A percentile compares a stretch with the other conserved stretches of the same genome.
Conservation (phyloP, 1,140 invertebrate species). For the Aphelinus atriplicis region DNA sequence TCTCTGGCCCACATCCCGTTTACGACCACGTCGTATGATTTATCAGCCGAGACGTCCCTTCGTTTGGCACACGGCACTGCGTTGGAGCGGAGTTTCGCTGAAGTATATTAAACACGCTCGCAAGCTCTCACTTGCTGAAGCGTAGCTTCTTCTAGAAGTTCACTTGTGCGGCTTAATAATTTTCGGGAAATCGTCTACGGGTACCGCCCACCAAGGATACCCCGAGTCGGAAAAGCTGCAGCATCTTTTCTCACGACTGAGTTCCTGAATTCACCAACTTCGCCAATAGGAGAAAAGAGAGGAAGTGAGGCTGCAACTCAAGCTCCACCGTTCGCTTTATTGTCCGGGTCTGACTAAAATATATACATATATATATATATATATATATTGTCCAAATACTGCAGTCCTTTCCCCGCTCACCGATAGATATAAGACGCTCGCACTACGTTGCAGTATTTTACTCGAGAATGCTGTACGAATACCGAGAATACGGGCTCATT, state of each 20-base stretch:
- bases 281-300: background rate
- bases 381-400: constrained; percentile 7
- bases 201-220: background rate
- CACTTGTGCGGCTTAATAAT: constrained; percentile 15
- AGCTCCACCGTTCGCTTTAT: constrained; percentile 10
- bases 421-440: background rate
- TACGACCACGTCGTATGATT: constrained; percentile 14
- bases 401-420: background rate
- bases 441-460: too few relatives aligned
- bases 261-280: background rate
- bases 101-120: constrained; percentile 21
- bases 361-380: too few relatives aligned
- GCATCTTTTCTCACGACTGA: background rate
- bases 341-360: background rate
- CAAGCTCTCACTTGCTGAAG: too few relatives aligned
- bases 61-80: background rate
- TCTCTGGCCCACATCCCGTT: background rate
- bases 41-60: constrained; percentile 3
- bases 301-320: background rate
- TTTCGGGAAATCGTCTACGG: constrained; percentile 13
- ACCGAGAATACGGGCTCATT: too few relatives aligned
- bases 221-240: background rate
- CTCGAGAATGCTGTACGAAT: too few relatives aligned
- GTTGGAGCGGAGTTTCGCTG: background rate
- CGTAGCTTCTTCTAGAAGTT: constrained; percentile 15